Base-by-base conservation (phyloP, 2,113 vertebrate species). In the Pungitius pungitius region DNA sequence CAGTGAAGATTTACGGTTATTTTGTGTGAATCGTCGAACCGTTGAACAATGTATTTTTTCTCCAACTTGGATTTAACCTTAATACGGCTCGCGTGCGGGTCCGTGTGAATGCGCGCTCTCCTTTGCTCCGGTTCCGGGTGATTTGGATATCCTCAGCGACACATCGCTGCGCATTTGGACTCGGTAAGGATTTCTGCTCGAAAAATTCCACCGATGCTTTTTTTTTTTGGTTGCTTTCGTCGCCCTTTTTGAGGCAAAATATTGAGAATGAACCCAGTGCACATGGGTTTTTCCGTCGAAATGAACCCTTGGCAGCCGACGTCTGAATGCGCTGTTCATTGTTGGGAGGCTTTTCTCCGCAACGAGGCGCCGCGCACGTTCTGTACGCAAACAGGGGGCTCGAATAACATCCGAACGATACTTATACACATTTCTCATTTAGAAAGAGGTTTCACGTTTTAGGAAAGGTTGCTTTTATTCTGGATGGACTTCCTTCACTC, bases 181-280 rank as follows among this genome's bases (percentile, higher is more conserved):
- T 78, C 84, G 91, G 92, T 93, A 92, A 92, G 92, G 37, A 69
- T 86, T 67, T 18, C n/a, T 54, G n/a, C 13, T 43, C n/a, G n/a
- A 6, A 35, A 60, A 39, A 74, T 82, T 55, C 69, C 60, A 39
- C 15, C 69, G 42, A 11, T 80, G 58, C 56, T 69, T 73, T 47
- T 51, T n/a, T n/a, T n/a, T n/a, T n/a, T n/a, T 30, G 30, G 72
- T 70, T 59, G 39, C 26, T 81, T 78, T 62, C n/a, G 2, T 57
- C 47, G 18, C 2, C n/a, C 24, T 55, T 27, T 56, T 70, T 18
- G 65, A 30, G n/a, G 35, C 49, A 20, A 59, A 66, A 33, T 49
- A 17, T 57, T 22, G 17, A 12, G 20, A 27, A 4, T 27, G 33
- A 15, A 10, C 10, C 43, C 13, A 3, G 10, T 22, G 17, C 5